These are phyloP conservation scores for Sphaerodactylus townsendi DNA, from an alignment of 2,113 vertebrate species.

Conservation along the genomic window DNA sequence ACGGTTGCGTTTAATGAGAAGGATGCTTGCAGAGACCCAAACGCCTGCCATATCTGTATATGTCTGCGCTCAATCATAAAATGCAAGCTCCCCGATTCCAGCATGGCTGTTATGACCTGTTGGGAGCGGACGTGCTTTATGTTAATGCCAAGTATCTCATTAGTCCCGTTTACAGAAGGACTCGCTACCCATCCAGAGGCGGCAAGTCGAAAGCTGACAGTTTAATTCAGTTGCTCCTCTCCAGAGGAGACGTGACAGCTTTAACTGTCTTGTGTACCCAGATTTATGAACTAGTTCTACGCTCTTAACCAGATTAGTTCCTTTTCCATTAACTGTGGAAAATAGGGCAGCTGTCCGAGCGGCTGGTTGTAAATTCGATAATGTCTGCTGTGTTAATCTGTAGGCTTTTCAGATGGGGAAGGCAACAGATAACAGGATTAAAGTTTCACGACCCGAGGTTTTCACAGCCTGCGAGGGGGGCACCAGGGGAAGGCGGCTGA, in stretches of 20 bases:
- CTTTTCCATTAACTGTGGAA: conserved; percentile 80
- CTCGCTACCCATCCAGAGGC: conserved; percentile 69
- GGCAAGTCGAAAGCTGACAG: conserved; percentile 69
- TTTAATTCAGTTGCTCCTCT: conserved; percentile 67
- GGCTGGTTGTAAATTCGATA: conserved; percentile 85
- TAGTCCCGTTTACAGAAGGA: conserved; percentile 72
- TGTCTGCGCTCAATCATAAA: background rate
- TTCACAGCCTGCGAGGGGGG: conserved; percentile 65
- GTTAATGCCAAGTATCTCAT: conserved; percentile 61
- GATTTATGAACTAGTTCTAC: conserved; percentile 77
- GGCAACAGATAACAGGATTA: conserved; percentile 86
- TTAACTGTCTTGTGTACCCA: conserved; percentile 68
- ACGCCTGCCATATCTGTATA: background rate
- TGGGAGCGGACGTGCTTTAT: background rate
- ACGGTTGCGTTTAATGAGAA: background rate
- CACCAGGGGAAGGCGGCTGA: background rate
- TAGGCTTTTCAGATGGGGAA: conserved; percentile 75
- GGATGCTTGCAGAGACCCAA: background rate
- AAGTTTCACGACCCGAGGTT: conserved; percentile 69
- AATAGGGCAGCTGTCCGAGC: conserved; percentile 89
- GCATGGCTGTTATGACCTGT: background rate
- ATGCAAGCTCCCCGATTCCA: background rate
- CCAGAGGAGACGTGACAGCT: conserved; percentile 75
- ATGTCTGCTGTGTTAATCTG: conserved; percentile 84
- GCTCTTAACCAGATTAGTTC: conserved; percentile 88